Percentiles rank a stretch among this genome's conserved stretches.
These are phyloP conservation scores for Muschampia plurimacula DNA, from an alignment of 2,888 invertebrate genomes.

Conservation along the genomic window DNA sequence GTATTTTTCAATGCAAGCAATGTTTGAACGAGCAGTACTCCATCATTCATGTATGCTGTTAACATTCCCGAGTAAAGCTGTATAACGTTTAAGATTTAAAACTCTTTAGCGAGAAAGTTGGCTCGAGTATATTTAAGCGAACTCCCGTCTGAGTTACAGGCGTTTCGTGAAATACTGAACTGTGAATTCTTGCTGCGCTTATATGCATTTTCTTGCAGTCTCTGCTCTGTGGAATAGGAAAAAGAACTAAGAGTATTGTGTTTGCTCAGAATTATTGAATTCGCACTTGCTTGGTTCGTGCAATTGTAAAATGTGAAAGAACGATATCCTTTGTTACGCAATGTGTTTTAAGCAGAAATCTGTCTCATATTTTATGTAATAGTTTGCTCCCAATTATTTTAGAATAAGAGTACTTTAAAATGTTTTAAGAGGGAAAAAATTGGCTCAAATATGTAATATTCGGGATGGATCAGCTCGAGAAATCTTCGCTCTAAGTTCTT, in stretches of 20 bases:
- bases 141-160: conserved; percentile 43
- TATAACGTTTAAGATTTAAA: conserved; percentile 47
- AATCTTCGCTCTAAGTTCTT: conserved; percentile 26
- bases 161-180: conserved; percentile 40
- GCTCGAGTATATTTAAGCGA: conserved; percentile 43
- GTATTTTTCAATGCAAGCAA: conserved; percentile 43
- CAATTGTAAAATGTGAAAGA: conserved; percentile 25
- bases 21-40: conserved; percentile 40
- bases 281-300: conserved; percentile 33
- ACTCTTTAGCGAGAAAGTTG: conserved; percentile 40
- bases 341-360: not conserved
- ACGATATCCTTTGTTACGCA: conserved; percentile 21
- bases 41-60: conserved; percentile 48
- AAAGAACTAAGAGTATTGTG: conserved; percentile 35
- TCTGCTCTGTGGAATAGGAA: conserved; percentile 34
- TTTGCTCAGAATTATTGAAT: conserved; percentile 41
- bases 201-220: conserved; percentile 40
- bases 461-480: conserved; percentile 12
- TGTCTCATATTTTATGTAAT: conserved; percentile 6
- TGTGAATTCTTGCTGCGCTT: conserved; percentile 32
- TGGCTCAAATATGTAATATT: conserved; percentile 10
- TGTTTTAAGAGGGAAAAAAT: conserved; percentile 9
- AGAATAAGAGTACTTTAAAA: conserved; percentile 1
- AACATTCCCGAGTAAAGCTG: conserved; percentile 43
- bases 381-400: not conserved